A percentile compares a stretch with the other conserved stretches of the same genome.
phyloP scores from a whole-genome alignment of 1,140 invertebrate species.

The Neodiprion pinetum region DNA sequence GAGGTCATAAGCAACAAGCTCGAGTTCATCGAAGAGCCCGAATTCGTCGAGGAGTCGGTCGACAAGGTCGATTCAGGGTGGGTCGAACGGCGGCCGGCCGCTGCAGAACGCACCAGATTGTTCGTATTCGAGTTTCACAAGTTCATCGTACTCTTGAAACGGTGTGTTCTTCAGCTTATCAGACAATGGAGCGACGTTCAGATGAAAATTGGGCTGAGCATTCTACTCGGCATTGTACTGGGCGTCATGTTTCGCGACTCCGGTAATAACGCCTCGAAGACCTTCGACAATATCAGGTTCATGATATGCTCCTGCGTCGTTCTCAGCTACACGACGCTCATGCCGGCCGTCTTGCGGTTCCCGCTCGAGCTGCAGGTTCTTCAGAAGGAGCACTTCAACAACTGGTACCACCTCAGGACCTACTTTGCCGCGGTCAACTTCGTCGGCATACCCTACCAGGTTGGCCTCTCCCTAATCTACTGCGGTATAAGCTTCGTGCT shows the following conservation, averaged over 20 bases:
- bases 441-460: constrained; percentile 72
- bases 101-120: constrained; percentile 51
- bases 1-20: not conserved
- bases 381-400: constrained; percentile 91
- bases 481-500: constrained; percentile 80
- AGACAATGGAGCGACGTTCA: constrained; percentile 78
- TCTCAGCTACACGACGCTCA: constrained; percentile 75
- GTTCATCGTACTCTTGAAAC: constrained; percentile 68
- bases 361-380: constrained; percentile 84
- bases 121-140: constrained; percentile 63
- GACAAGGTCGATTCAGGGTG: constrained; percentile 38
- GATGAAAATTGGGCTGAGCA: constrained; percentile 70
- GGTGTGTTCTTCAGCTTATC: constrained; percentile 68
- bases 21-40: not conserved
- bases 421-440: constrained; percentile 82
- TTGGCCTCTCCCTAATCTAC: constrained; percentile 68
- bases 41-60: constrained; percentile 55
- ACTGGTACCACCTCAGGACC: constrained; percentile 92
- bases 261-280: constrained; percentile 73
- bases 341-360: constrained; percentile 81
- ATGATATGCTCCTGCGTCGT: constrained; percentile 69
- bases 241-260: constrained; percentile 70
- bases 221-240: constrained; percentile 70
- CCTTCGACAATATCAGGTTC: constrained; percentile 74
- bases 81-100: constrained; percentile 25